Evolutionary conservation across 2,888 invertebrate species (phyloP).

Genomic region (Mycogona germanica): DNA sequence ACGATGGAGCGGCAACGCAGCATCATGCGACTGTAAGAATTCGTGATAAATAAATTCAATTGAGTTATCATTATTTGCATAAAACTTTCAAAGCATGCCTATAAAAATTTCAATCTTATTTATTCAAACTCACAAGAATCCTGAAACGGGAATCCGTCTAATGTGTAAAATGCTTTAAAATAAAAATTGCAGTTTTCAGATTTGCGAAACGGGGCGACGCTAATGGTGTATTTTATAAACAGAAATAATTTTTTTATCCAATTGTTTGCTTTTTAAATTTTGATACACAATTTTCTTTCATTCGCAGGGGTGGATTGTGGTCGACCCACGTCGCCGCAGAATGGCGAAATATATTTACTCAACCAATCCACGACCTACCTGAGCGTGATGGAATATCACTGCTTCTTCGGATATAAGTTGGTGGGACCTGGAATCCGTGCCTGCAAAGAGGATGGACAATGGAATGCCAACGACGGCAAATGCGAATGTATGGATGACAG

Average conservation of each 20-base stretch:
- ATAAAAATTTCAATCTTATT: too few species aligned
- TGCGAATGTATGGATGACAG: constrained; percentile 68
- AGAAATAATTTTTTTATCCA: neutral
- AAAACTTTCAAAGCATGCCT: too few species aligned
- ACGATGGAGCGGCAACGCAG: constrained; percentile 66
- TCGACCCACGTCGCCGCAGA: constrained; percentile 57
- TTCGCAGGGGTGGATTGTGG: constrained; percentile 69
- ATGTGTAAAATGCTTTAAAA: neutral
- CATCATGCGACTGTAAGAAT: constrained; percentile 63
- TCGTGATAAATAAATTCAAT: too few species aligned
- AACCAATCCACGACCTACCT: constrained; percentile 73
- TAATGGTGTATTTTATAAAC: neutral
- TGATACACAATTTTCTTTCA: constrained; percentile 14
- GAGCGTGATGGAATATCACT: constrained; percentile 78
- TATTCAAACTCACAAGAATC: too few species aligned
- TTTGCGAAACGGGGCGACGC: neutral
- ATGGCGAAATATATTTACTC: constrained; percentile 72
- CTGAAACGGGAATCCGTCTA: neutral
- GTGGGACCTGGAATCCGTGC: constrained; percentile 30
- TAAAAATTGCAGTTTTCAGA: neutral
- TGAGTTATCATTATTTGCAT: too few species aligned
- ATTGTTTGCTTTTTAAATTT: neutral
- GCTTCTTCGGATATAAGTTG: constrained; percentile 68
- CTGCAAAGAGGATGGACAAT: constrained; percentile 67
- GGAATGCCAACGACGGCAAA: constrained; percentile 68